Evolutionary conservation across 2,113 vertebrate species (phyloP).

Genomic region (Motacilla tschutschensis): DNA sequence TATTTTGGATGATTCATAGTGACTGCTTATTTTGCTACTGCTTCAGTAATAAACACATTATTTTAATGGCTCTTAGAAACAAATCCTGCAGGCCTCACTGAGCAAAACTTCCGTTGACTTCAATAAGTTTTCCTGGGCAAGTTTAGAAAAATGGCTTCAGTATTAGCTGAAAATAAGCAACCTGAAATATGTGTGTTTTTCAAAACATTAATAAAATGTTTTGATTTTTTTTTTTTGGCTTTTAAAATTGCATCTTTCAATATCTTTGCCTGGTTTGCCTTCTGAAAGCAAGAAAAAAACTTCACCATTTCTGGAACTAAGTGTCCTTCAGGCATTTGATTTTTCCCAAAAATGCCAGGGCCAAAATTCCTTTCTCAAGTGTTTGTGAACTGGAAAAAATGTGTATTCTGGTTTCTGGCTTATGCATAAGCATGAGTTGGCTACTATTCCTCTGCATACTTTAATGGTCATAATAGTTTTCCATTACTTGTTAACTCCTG

Average conservation of each 20-base stretch:
- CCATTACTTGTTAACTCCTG: slow-evolving; percentile 43
- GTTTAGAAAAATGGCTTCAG: neutral
- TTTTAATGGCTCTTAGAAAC: slow-evolving; percentile 46
- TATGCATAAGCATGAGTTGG: neutral
- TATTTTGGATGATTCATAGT: slow-evolving; percentile 48
- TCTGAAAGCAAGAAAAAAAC: neutral
- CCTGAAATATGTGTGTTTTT: neutral
- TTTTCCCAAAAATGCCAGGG: slow-evolving; percentile 18
- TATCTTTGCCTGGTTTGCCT: neutral
- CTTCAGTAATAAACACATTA: slow-evolving; percentile 55
- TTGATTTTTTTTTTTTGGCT: slow-evolving; percentile 2
- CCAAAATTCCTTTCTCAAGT: slow-evolving; percentile 44
- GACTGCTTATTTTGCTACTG: slow-evolving; percentile 41
- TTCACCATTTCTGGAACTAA: slow-evolving; percentile 11
- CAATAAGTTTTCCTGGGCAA: neutral
- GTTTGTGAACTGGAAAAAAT: slow-evolving; percentile 53
- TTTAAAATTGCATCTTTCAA: neutral
- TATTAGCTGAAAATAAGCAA: slow-evolving; percentile 5
- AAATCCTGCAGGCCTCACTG: neutral
- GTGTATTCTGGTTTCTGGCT: slow-evolving; percentile 53
- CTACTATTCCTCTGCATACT: slow-evolving; percentile 22
- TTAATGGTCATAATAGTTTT: slow-evolving; percentile 46
- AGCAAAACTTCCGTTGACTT: slow-evolving; percentile 16
- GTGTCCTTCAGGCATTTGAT: neutral
- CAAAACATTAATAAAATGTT: neutral